Base-by-base conservation (phyloP, 2,888 invertebrate genomes). In the Dryadula phaetusa region DNA sequence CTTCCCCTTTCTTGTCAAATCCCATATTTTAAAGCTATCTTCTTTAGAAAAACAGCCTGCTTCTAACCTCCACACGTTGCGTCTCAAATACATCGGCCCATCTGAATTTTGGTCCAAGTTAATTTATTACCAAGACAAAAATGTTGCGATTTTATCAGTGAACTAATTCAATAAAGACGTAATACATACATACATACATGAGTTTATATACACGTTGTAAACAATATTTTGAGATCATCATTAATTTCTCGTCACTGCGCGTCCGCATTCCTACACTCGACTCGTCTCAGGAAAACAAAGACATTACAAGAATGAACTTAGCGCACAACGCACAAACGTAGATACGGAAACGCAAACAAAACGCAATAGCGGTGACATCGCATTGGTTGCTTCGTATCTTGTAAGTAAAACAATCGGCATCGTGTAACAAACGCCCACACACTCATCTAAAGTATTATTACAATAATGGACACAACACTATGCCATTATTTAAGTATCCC, bases 171-270 rank as follows among this genome's bases (percentile, higher is more conserved):
- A 61, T 67, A 46, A 54, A 56, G 60, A 70, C 56, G 56, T 44
- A 69, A 80, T 78, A 74, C 79, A 78, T 74, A 74, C 61, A 69
- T n/a, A n/a, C n/a, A n/a, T n/a, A n/a, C 67, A 74, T 72, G 76
- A 77, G 79, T 80, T 83, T 87, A 85, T 86, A 78, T 83, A 86
- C 82, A 85, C 75, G 79, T 79, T 84, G 84, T 80, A 79, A 83
- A 84, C 83, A 87, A 87, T 87, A 89, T 84, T 22, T 86, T 91
- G 90, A 91, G 90, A 91, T 90, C 90, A 90, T 85, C 82, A 85
- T 85, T 85, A 40, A 66, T 82, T 72, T 76, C 82, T 84, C 86
- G 84, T 85, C 70, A 61, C 66, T 44, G 16, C 60, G n/a, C n/a
- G 42, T 60, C 20, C 28, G 47, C 40, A 42, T 32, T 49, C 12